Evolutionary conservation across 1,140 invertebrate genomes (phyloP), one percentile per base, ranked within the genome.

Genomic region (Forficula auricularia): DNA sequence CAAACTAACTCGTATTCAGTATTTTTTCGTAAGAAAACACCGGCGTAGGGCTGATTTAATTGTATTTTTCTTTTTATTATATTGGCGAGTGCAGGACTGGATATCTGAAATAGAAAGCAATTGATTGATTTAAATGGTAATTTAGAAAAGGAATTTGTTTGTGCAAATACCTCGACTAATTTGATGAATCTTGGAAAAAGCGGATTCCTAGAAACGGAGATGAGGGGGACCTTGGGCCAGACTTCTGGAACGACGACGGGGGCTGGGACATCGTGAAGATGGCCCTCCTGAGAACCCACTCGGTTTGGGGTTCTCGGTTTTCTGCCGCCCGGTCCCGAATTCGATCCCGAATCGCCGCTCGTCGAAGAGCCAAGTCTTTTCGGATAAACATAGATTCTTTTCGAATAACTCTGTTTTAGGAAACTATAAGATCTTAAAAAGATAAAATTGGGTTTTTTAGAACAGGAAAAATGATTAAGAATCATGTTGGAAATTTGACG

Each of bases 171-270:
- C 67, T 98, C 94, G 48, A 98, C 79, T 47, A 98, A 76, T 67
- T 98, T 98, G 46, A 97, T 91, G 65, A 99, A 98, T 53, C 87
- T 75, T 32, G 95, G 96, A 68, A 98, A 98, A 1, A 98, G 82
- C 27, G 94, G 94, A 69, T 94, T 91, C 52, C 89, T 73, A 53
- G 71, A 82, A 43, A 98, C 82, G 2, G 92, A 88, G 53, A 99
- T 84, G 10, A 98, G 75, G 33, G 95, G 95, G 7, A 98, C 75
- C 60, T 87, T 77, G 6, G 95, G 94, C 79, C 89, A 98, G 19
- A 86, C 75, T 64, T 98, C 94, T 7, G 95, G 95, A n/a, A 98
- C 85, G 12, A 82, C 83, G 39, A 94, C 79, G 3, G 90, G 82
- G 1, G 84, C 83, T 39, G 85, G 85, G 45, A 90, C 56, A 16